Conservation (phyloP, 35 echinoderm and acorn worm species). For the Patiria miniata region DNA sequence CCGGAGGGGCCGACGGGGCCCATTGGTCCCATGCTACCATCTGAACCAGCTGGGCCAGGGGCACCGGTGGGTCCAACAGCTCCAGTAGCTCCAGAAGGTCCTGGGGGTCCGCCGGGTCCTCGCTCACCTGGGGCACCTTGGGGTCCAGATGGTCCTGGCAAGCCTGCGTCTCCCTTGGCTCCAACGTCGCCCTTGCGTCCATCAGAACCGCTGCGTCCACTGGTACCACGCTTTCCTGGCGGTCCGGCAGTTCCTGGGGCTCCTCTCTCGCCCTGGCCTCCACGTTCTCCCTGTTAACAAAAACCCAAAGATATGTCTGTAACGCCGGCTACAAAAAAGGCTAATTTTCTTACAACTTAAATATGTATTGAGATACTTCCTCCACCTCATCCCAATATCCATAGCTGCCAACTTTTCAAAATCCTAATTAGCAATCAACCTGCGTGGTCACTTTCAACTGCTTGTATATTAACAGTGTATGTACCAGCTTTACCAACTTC, state of each 20-base stretch:
- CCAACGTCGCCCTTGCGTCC: conserved; percentile 60
- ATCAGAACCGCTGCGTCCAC: conserved; percentile 42
- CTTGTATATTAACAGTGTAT: too few species aligned
- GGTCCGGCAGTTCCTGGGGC: conserved; percentile 32
- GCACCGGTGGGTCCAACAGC: conserved; percentile 63
- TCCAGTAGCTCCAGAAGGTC: conserved; percentile 54
- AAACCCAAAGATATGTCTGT: not conserved
- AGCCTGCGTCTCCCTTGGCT: conserved; percentile 42
- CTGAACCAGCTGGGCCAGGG: conserved; percentile 65
- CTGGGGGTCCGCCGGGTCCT: conserved; percentile 36
- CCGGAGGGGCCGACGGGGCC: conserved; percentile 58
- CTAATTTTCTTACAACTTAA: not conserved
- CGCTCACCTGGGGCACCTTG: conserved; percentile 54
- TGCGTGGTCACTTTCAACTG: too few species aligned
- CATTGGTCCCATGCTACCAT: conserved; percentile 56
- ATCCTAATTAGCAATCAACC: too few species aligned
- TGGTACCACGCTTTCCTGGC: conserved; percentile 34
- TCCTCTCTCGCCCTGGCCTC: conserved; percentile 41
- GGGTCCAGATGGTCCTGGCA: conserved; percentile 46
- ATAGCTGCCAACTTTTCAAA: too few species aligned
- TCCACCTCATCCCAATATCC: too few species aligned
- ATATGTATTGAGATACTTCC: too few species aligned
- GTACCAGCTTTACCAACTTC: too few species aligned
- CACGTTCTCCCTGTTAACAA: conserved; percentile 29
- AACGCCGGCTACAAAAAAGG: not conserved